These are phyloP conservation scores for Poeciliopsis prolifica DNA, from an alignment of 2,113 vertebrate species.

Conservation along the genomic window DNA sequence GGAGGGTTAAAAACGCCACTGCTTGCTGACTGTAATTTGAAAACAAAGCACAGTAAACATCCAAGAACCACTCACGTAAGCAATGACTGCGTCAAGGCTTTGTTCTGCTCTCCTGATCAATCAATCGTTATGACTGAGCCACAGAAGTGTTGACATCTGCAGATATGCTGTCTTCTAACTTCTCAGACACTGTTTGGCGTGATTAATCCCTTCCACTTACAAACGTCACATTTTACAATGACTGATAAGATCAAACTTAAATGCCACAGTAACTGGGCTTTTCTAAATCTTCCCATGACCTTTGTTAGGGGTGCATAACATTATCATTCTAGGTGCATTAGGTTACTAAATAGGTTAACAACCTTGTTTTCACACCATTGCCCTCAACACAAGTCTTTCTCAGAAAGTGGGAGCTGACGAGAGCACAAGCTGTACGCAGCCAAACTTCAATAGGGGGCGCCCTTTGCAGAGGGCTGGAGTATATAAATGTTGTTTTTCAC, in stretches of 20 bases:
- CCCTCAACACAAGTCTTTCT: background rate
- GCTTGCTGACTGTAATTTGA: background rate
- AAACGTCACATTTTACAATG: background rate
- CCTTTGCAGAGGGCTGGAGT: background rate
- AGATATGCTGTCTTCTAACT: slow-evolving; percentile 7
- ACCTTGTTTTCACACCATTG: background rate
- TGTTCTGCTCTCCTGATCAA: slow-evolving; percentile 5
- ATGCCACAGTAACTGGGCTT: no score
- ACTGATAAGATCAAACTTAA: slow-evolving; percentile 5
- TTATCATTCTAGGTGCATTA: background rate
- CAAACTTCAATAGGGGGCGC: slow-evolving; percentile 52
- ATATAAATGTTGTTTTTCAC: slow-evolving; percentile 46
- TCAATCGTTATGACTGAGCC: slow-evolving; percentile 34
- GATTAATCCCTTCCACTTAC: slow-evolving; percentile 17
- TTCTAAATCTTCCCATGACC: background rate
- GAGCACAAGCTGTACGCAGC: background rate
- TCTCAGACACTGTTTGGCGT: slow-evolving; percentile 26
- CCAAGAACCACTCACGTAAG: slow-evolving; percentile 23
- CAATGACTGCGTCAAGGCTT: background rate
- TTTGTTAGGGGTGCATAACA: background rate
- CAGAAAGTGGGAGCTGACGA: background rate
- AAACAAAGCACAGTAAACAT: slow-evolving; percentile 9
- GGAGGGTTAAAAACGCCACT: background rate
- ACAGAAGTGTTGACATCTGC: slow-evolving; percentile 23
- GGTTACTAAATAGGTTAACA: background rate